phyloP scores from a whole-genome alignment of 2,797 vertebrate species.

The Myotis daubentonii region DNA sequence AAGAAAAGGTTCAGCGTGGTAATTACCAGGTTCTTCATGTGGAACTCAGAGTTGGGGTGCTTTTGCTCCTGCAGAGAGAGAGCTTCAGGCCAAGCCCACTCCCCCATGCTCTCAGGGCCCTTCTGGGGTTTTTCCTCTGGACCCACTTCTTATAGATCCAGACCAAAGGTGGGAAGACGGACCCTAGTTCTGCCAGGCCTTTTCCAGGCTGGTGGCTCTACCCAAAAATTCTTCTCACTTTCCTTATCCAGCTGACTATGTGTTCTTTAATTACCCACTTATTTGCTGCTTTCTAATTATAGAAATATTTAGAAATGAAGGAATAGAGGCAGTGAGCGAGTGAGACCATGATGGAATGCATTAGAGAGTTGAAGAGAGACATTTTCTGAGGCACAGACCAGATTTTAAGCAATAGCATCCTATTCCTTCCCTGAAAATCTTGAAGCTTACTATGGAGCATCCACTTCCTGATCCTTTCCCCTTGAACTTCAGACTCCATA shows the following conservation, averaged over 20 bases:
- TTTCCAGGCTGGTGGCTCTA: neutral
- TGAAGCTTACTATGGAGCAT: neutral
- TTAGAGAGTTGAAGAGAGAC: neutral
- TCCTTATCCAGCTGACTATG: neutral
- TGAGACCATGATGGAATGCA: neutral
- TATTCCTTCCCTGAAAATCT: neutral
- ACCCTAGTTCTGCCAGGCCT: conserved; percentile 74
- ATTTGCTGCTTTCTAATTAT: neutral
- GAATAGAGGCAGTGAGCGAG: neutral
- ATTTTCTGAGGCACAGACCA: neutral
- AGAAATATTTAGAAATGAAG: neutral
- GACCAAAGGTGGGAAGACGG: neutral
- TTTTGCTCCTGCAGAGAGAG: conserved; percentile 71
- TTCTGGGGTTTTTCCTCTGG: neutral
- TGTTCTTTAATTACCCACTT: neutral
- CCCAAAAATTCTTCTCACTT: neutral
- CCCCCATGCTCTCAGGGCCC: too few species aligned
- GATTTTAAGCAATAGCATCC: neutral
- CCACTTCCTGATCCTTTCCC: neutral
- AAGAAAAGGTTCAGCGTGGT: conserved; percentile 72
- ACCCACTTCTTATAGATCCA: neutral
- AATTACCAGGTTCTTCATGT: conserved; percentile 66
- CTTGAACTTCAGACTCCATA: neutral
- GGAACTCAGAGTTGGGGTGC: conserved; percentile 65
- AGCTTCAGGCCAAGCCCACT: neutral